Base-by-base conservation (phyloP, 2,797 vertebrate species). In the Lateolabrax maculatus region DNA sequence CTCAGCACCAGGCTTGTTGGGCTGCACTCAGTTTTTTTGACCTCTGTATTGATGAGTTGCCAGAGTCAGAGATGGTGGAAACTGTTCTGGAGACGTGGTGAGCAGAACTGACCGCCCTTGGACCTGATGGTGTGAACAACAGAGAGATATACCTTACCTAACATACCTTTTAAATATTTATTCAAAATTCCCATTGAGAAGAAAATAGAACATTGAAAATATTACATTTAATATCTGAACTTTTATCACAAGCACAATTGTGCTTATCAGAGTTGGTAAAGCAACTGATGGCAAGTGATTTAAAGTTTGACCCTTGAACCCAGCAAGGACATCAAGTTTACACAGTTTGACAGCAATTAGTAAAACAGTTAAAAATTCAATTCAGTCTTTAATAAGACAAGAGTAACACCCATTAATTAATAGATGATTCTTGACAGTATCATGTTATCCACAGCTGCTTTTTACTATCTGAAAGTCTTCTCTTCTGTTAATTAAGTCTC, bases 1-100 rank as follows among this genome's bases (percentile, higher is more conserved):
- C 36, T 84, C 94, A 96, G 95, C 92, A 91, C 96, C 96, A 97
- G 61, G 95, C 94, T 46, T 96, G 91, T 77, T 85, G 93, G 34
- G 95, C 92, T 29, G 90, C 89, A 41, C 81, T 77, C 36, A 83
- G 71, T 69, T 90, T 90, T 46, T 94, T 95, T 43, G 95, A 81
- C 88, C 92, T 95, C 72, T 92, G 87, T 19, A 80, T 60, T 3
- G 85, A 79, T 39, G 91, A 93, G 21, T 74, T 87, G 51, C 60
- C 49, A 31, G 79, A 74, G 60, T 79, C 71, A 0, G 87, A 48
- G 43, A 87, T 48, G 75, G 91, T 87, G 61, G 91, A 91, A 48
- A 61, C 13, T 0, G 92, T 77, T 71, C 93, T 95, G 70, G 96
- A 87, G 0, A 85, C 84, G 37, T 60, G 83, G 31, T 79, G 81